phyloP scores from a whole-genome alignment of 2,797 vertebrate species.

The Bucorvus abyssinicus region DNA sequence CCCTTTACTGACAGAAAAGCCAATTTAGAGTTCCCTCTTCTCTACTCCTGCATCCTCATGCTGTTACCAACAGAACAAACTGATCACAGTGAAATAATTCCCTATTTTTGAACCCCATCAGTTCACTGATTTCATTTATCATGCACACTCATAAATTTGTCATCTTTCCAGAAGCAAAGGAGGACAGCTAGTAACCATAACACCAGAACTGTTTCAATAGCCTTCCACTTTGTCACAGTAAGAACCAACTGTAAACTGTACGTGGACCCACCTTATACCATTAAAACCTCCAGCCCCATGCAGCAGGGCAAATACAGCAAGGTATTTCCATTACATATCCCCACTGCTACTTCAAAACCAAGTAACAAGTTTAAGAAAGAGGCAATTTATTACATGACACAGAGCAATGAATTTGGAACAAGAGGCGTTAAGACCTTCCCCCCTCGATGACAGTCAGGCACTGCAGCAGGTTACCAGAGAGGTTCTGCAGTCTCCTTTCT shows the following conservation, averaged over 20 bases:
- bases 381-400: neutral
- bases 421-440: neutral
- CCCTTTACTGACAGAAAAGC: neutral
- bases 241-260: neutral
- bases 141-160: neutral
- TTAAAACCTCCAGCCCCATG: rapidly evolving
- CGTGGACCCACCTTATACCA: rapidly evolving
- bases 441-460: neutral
- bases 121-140: neutral
- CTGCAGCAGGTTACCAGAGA: neutral
- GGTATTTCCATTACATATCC: neutral
- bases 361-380: neutral
- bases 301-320: neutral
- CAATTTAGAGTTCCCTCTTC: neutral
- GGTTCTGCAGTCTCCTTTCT: neutral
- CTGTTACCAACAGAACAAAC: neutral
- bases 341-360: neutral
- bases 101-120: neutral
- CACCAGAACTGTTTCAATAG: neutral
- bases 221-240: neutral
- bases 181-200: neutral
- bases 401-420: neutral
- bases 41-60: neutral
- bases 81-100: neutral
- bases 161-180: neutral